Conservation (phyloP, 2,797 vertebrate genomes). For the Enteromius viviparus region DNA sequence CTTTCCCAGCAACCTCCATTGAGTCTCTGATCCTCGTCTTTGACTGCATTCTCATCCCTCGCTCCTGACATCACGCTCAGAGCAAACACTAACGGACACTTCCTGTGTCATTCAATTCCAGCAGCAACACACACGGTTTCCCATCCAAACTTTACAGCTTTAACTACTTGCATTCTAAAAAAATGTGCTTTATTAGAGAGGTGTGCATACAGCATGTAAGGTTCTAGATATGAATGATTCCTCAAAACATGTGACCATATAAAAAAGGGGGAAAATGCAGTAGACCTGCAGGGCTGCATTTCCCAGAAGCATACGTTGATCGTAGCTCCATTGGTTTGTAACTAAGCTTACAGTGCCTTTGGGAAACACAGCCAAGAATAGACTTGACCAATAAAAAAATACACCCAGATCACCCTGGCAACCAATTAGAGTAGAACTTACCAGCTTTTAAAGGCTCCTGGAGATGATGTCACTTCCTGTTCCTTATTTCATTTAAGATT, state of each 20-base stretch:
- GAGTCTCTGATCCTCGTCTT: slow-evolving; percentile 18
- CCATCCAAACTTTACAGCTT: neutral
- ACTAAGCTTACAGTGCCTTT: neutral
- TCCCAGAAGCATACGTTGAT: neutral
- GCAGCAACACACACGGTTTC: slow-evolving; percentile 16
- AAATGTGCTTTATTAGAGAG: neutral
- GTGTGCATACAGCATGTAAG: neutral
- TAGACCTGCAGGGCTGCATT: neutral
- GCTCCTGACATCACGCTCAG: slow-evolving; percentile 58
- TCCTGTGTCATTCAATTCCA: slow-evolving; percentile 35
- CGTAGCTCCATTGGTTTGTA: neutral
- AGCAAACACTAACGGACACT: slow-evolving; percentile 57
- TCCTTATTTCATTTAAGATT: neutral
- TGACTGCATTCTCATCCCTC: slow-evolving; percentile 39
- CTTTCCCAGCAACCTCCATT: slow-evolving; percentile 60
- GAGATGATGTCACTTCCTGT: neutral
- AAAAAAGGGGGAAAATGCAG: too few relatives aligned
- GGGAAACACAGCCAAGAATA: neutral
- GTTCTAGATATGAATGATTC: neutral
- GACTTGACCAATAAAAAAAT: neutral
- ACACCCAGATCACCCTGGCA: neutral
- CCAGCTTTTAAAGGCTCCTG: neutral
- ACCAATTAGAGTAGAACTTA: neutral
- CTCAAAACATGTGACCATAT: neutral
- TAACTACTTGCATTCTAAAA: neutral